Evolutionary conservation across 2,113 vertebrate genomes (phyloP), one percentile per base, ranked within the genome.

Genomic region (Paramormyrops kingsleyae): DNA sequence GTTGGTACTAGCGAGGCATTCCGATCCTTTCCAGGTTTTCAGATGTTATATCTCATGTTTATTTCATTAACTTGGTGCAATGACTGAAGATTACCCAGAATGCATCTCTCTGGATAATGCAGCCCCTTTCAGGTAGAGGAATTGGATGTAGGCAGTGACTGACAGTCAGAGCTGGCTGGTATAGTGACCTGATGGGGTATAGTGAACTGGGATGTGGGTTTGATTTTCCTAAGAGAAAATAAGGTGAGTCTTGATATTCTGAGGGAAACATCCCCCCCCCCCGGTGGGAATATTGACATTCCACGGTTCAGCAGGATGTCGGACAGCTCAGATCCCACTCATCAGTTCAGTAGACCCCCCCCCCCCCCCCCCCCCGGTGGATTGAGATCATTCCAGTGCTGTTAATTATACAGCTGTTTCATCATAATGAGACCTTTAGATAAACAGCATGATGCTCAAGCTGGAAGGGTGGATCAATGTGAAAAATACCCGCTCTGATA

Each of bases 381-480:
- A 91, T 90, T 89, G 87, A 87, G 90, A 90, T 93, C 90, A 87
- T 87, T 90, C 84, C n/a, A 15, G 62, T 91, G 90, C 89, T 88
- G 56, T 66, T 91, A 90, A 88, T 92, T 91, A 93, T 87, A 87
- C 88, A 89, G 87, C 90, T 59, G 56, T 39, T n/a, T 13, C 87
- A 89, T 92, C 92, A 93, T 94, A 80, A 90, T 74, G 42, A 13
- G 84, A 89, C 86, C 53, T 89, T 77, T 89, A 89, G 88, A 92
- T 91, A 91, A 92, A 91, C 90, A 90, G 90, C 70, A 89, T 89
- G 49, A 85, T 91, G 91, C 52, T 88, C 93, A 94, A 92, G 93
- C 92, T 92, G 44, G n/a, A 56, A 80, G 74, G 70, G 87, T 88
- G 89, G 74, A 52, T 83, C 9, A 88, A 90, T 91, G 92, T 50